These are phyloP conservation scores for Pseudobourletiella spinata DNA, from an alignment of 1,140 invertebrate genomes.

Conservation along the genomic window DNA sequence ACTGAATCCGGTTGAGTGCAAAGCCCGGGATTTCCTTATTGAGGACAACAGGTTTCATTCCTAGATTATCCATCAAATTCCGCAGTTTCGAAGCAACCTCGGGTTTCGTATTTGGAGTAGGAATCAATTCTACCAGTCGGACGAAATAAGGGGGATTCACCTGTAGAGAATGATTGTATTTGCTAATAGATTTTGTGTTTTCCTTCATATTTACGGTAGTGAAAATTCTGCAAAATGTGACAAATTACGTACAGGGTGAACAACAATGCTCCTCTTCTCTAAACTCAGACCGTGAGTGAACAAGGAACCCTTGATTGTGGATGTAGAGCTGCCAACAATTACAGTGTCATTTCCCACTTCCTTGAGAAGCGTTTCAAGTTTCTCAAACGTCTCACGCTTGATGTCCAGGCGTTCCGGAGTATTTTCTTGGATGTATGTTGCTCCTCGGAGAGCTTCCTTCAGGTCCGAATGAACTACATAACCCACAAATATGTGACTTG, in stretches of 20 bases:
- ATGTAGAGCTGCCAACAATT: constrained; percentile 83
- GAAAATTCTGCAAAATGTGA: background rate
- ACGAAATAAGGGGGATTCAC: constrained; percentile 94
- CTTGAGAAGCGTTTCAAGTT: constrained; percentile 54
- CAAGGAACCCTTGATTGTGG: constrained; percentile 75
- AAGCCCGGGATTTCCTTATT: constrained; percentile 84
- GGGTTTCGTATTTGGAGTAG: constrained; percentile 75
- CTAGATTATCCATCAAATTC: constrained; percentile 74
- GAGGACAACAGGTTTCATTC: constrained; percentile 78
- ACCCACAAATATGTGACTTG: too few relatives aligned
- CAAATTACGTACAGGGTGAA: constrained; percentile 77
- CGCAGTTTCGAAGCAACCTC: constrained; percentile 58
- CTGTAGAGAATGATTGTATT: constrained; percentile 40
- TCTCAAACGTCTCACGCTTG: constrained; percentile 68
- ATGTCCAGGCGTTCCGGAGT: constrained; percentile 79
- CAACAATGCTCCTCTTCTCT: constrained; percentile 66
- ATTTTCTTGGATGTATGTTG: constrained; percentile 78
- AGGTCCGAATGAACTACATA: constrained; percentile 57
- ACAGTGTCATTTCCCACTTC: constrained; percentile 53
- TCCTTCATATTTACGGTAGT: background rate
- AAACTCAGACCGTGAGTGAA: constrained; percentile 62
- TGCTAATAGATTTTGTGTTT: background rate
- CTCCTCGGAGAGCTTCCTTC: constrained; percentile 56
- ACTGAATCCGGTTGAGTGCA: constrained; percentile 87
- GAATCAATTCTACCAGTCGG: constrained; percentile 86